Base-by-base conservation (phyloP, 1,140 invertebrate genomes). In the Dinoponera quadriceps region DNA sequence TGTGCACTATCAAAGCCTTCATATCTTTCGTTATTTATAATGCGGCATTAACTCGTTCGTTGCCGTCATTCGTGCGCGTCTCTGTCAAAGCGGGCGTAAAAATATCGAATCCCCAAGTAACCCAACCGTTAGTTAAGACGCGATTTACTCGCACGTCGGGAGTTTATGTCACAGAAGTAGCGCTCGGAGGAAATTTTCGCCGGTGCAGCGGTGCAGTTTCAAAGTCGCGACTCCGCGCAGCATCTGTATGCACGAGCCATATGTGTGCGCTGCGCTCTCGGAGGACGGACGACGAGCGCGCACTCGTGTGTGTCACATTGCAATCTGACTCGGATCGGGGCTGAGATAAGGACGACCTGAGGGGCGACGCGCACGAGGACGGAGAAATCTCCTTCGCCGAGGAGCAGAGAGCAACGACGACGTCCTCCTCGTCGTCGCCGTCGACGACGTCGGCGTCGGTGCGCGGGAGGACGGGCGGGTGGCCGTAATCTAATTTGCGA, bases 401-500 rank as follows among this genome's bases (percentile, higher is more conserved):
- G 73, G 55, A 81, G 57, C 65, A 22, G 29, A 71, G 65, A 80
- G 51, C 29, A 57, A 20, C 25, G 54, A 27, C 54, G 55, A 27
- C 25, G 18, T 51, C 48, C 20, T 29, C 71, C 9, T 27, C 60
- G 27, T 62, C 60, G 60, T 20, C 62, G 62, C 20, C 63, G 63
- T 7, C 71, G 27, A 20, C 71, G 72, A 7, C 69, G 54, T 13
- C 68, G 59, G 82, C 65, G 82, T 69, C 54, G 55, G 59, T 66
- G 65, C 51, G 38, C 48, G 29, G 38, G 25, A 72, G n/a, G 54
- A 33, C 62, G 62, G 69, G 75, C 54, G 72, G 75, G 57, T 69
- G 68, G 65, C 49, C 72, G 77, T 88, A 86, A 89, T 89, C 84
- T 89, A 89, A 88, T 89, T 89, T 89, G 88, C 86, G 83, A 89